Evolutionary conservation across 1,140 invertebrate species (phyloP), one percentile per base, ranked within the genome.

Genomic region (Tetramorium parvispinum): DNA sequence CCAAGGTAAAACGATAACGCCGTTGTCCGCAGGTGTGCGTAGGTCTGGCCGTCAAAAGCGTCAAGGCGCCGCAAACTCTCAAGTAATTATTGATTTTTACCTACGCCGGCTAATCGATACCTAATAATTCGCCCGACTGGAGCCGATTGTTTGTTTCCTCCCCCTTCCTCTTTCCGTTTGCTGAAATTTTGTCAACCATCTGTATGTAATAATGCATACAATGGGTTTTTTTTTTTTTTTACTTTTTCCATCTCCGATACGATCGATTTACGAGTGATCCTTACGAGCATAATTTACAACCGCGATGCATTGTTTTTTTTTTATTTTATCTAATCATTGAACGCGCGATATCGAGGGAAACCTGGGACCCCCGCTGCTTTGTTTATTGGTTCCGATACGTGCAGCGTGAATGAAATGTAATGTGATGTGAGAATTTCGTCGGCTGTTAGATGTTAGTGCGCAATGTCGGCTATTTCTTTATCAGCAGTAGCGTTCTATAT

Each of bases 11-110:
- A 27, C 18, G 53, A 79, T 51, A 49, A 68, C 16, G 16, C 10
- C 1, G 37, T 24, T 18, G 10, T 8, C 5, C 37, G 3, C 24
- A 82, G 40, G 18, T 73, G 43, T 53, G 10, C 18, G 32, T 4
- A 13, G 3, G 13, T 4, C 32, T 65, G 61, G 7, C 32, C 61
- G 32, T 49, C 51, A 37, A 46, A 59, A 73, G 21, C 27, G 27
- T 32, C 49, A 46, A 55, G 24, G 68, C 68, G 55, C 79, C 43
- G 16, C 51, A 27, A 57, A 43, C 79, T 73, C 79, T 82, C 68
- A 8, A 73, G 68, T 59, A 46, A 75, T 75, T 75, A 83, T 83
- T 83, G 79, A 83, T 83, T 75, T 81, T 83, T 83, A 83, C 40
- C 13, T n/a, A 75, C 53, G 13, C 13, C 13, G 27, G 40, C 24